Evolutionary conservation across 2,888 invertebrate species (phyloP), one percentile per base, ranked within the genome.

Genomic region (Falcaria lacertinaria): DNA sequence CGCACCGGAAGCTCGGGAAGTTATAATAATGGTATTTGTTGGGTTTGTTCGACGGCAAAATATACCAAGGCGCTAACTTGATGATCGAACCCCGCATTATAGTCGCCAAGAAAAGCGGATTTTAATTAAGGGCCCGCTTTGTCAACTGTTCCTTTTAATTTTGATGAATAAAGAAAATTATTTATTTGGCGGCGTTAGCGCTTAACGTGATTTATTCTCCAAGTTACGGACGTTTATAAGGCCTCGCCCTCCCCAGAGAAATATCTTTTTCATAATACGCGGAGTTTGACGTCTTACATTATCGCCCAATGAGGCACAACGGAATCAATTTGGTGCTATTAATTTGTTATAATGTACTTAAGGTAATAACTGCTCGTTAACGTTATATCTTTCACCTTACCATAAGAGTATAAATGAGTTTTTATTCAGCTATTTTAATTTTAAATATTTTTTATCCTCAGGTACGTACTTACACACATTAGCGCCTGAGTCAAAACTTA

Each of bases 161-260:
- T 86, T 86, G 85, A 89, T 84, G 85, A 86, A 85, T 87, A 85
- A 84, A 86, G 87, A 80, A 85, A 83, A 87, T 86, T 81, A 86
- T 86, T 86, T 85, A 85, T 86, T 82, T 82, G 79, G 75, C 78
- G 71, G 74, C 77, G 80, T 78, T 80, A 71, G 80, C 80, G 74
- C 71, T 83, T 69, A 74, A 74, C 61, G 74, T 86, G 84, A 85
- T 87, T 89, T 83, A 87, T 85, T 77, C 69, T 60, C 67, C 55
- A 71, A 80, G 73, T 78, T 78, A 79, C 68, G 64, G 74, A 74
- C 76, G 70, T 76, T 78, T 75, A 74, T 76, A 78, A 77, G 74
- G 70, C 68, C 68, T 73, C 66, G 64, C 63, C 54, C 61, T 57
- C 67, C 59, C 74, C 66, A 34, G 74, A 73, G 75, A 76, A 79